Evolutionary conservation across 1,140 invertebrate species (phyloP), one percentile per base, ranked within the genome.

Genomic region (Zaprionus africanus): DNA sequence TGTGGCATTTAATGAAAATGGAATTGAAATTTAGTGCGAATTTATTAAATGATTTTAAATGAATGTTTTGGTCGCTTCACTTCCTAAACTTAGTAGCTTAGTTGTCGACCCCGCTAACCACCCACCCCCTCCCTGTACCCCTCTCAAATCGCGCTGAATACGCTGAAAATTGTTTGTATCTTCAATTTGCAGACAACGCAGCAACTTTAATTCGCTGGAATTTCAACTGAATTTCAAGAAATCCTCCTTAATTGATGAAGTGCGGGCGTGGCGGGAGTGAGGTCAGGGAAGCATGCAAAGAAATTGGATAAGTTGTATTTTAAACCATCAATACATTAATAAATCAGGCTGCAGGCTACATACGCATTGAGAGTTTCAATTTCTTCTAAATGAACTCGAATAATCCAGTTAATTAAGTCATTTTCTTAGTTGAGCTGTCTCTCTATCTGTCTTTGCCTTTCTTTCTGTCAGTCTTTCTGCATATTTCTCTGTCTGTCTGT

Each of bases 11-110:
- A 88, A 88, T 88, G 85, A 88, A 88, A 88, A 82, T 77, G 81
- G 85, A 88, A 88, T 88, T 88, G 85, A 88, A 88, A 84, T 90
- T 88, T 84, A 90, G 85, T 88, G 85, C 76, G 81, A 90, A 88
- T 88, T 88, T 88, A 88, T 88, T 88, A 88, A 88, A 88, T 90
- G 85, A 88, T 88, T 88, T 88, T 77, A 79, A 88, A 88, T 84
- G 88, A 86, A 90, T 88, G 85, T 88, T 46, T 46, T 77, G 80
- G 63, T 67, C 67, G 72, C 31, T 76, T 61, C 60, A 73, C 61
- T 62, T 69, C 76, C 72, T 28, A 43, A 56, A 56, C 53, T 46
- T 46, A 22, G 22, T 22, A 22, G 41, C 41, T 46, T 17, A 46
- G 41, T 15, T 41, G 15, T 41, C n/a, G 4, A 41, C 38, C 38